phyloP scores from a whole-genome alignment of 1,140 invertebrate genomes.

The Euura lappo region DNA sequence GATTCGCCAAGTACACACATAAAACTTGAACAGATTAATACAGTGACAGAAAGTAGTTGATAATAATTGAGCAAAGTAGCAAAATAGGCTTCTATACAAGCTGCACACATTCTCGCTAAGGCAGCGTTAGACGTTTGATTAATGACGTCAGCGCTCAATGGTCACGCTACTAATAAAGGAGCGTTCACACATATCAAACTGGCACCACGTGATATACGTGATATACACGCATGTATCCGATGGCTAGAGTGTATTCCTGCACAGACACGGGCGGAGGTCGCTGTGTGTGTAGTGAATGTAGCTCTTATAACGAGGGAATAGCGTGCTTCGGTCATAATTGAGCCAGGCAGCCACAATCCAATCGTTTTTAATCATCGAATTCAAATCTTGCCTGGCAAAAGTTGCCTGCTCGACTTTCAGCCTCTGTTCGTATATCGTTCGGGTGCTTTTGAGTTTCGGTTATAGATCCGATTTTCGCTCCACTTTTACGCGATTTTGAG shows the following conservation, averaged over 20 bases:
- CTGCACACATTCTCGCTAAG: not conserved
- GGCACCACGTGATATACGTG: slow-evolving; percentile 32
- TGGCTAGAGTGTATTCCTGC: slow-evolving; percentile 19
- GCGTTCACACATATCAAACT: slow-evolving; percentile 58
- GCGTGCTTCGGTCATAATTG: slow-evolving; percentile 55
- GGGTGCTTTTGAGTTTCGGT: slow-evolving; percentile 8
- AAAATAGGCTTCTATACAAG: slow-evolving; percentile 21
- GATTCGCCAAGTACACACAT: too few relatives aligned
- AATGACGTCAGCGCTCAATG: slow-evolving; percentile 57
- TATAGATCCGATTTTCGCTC: not conserved
- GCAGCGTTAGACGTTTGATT: slow-evolving; percentile 53
- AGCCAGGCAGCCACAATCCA: slow-evolving; percentile 54
- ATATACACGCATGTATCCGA: slow-evolving; percentile 12
- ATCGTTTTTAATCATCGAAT: slow-evolving; percentile 58
- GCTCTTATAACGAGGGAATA: slow-evolving; percentile 55
- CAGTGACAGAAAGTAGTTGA: not conserved
- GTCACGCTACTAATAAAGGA: slow-evolving; percentile 60
- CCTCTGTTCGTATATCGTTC: not conserved
- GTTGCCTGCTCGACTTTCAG: slow-evolving; percentile 9
- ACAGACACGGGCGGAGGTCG: slow-evolving; percentile 14
- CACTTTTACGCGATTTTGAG: not conserved
- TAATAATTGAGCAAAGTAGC: slow-evolving; percentile 1
- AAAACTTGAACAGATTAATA: not conserved
- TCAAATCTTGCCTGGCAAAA: slow-evolving; percentile 41
- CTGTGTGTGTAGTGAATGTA: not conserved